Evolutionary conservation across 2,113 vertebrate genomes (phyloP).

Genomic region (Rafetus swinhoei): DNA sequence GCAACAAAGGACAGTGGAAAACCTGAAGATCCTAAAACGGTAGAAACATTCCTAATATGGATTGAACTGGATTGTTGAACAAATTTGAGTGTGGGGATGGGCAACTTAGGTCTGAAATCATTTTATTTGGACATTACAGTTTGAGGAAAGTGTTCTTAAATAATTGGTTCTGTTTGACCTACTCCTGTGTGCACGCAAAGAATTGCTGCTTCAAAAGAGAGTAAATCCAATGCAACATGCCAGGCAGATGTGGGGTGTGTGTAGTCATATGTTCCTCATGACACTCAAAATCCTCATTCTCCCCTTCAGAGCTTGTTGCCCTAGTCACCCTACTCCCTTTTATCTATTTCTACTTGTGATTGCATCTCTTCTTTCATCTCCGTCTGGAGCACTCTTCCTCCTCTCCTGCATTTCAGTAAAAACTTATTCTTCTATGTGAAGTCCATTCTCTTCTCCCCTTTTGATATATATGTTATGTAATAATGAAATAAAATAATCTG

Average conservation of each 20-base stretch:
- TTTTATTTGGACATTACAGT: accelerated
- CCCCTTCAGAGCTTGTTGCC: accelerated
- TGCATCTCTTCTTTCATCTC: neutral
- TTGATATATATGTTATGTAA: accelerated
- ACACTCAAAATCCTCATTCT: neutral
- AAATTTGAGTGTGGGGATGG: accelerated
- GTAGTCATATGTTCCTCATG: neutral
- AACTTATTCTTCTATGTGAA: neutral
- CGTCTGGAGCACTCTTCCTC: neutral
- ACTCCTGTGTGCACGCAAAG: accelerated
- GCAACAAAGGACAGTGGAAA: constrained; percentile 65
- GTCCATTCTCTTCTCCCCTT: neutral
- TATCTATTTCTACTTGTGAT: neutral
- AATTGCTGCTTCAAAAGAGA: neutral
- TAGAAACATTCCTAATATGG: neutral
- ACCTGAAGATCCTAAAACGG: constrained; percentile 72
- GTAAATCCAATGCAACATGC: accelerated
- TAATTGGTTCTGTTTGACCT: accelerated
- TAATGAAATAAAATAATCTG: neutral
- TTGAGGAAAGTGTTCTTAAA: neutral
- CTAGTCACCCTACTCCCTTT: neutral
- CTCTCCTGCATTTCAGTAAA: neutral
- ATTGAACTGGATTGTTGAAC: accelerated
- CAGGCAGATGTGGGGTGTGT: neutral
- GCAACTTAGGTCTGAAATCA: neutral